Conservation (phyloP, 2,888 invertebrate species). For the Mechanitis mazaeus region DNA sequence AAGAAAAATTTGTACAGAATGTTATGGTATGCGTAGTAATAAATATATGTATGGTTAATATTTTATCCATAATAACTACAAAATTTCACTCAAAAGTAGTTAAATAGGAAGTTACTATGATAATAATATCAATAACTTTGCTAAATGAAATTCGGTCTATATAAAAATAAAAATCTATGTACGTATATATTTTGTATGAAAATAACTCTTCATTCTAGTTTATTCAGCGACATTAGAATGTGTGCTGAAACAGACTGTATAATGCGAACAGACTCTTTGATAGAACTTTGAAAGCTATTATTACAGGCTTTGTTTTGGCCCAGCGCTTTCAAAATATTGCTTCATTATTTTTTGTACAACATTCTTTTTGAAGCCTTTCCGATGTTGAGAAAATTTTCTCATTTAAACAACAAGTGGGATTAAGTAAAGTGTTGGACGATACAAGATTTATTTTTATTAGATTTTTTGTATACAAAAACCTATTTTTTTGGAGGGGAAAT, state of each 20-base stretch:
- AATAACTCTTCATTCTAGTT: not conserved
- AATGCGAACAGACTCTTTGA: constrained; percentile 32
- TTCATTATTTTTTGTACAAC: constrained; percentile 54
- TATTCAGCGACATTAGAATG: constrained; percentile 4
- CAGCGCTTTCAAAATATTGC: constrained; percentile 54
- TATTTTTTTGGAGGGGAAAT: not conserved
- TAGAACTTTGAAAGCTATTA: constrained; percentile 54
- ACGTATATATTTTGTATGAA: not conserved
- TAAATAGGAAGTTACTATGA: no score
- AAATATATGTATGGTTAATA: not conserved
- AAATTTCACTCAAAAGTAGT: no score
- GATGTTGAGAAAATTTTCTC: constrained; percentile 45
- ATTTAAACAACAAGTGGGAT: constrained; percentile 23
- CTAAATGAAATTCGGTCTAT: no score
- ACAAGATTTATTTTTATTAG: constrained; percentile 14
- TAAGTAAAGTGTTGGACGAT: constrained; percentile 19
- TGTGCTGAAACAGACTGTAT: constrained; percentile 3
- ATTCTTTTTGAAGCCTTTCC: constrained; percentile 35
- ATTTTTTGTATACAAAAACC: not conserved
- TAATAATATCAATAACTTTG: no score
- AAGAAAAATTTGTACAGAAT: no score
- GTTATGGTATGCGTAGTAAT: no score
- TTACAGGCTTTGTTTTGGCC: constrained; percentile 59
- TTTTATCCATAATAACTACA: not conserved
- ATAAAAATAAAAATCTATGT: no score